Conservation (phyloP, 2,113 vertebrate genomes). For the Cebus imitator region DNA sequence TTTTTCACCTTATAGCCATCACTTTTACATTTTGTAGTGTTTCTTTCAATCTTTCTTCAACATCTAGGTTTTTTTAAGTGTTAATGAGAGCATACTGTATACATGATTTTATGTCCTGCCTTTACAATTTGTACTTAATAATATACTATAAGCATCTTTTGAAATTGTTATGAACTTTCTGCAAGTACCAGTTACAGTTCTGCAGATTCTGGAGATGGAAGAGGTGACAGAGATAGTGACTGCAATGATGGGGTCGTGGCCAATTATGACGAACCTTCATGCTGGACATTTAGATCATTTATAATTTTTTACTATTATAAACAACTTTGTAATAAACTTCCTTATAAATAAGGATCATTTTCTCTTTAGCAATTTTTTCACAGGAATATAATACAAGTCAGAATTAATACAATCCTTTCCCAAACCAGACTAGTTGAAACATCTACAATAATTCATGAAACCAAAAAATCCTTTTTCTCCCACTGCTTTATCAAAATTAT, state of each 20-base stretch:
- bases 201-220: background rate
- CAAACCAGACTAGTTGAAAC: slow-evolving; percentile 21
- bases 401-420: background rate
- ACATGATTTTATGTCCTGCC: background rate
- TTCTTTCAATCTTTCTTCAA: slow-evolving; percentile 13
- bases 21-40: background rate
- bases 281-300: background rate
- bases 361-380: slow-evolving; percentile 27
- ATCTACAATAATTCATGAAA: background rate
- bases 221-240: background rate
- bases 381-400: background rate
- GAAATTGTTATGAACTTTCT: background rate
- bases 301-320: slow-evolving; percentile 27
- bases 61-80: background rate
- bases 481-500: slow-evolving; percentile 31
- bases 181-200: background rate
- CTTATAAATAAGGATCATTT: background rate
- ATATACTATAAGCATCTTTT: background rate
- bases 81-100: background rate
- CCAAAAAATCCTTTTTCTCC: background rate
- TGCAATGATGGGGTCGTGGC: background rate
- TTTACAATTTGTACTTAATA: slow-evolving; percentile 17
- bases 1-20: background rate
- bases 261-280: background rate
- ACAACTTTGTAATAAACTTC: background rate